Conservation (phyloP, 2,888 invertebrate genomes). For the Ceramica pisi region DNA sequence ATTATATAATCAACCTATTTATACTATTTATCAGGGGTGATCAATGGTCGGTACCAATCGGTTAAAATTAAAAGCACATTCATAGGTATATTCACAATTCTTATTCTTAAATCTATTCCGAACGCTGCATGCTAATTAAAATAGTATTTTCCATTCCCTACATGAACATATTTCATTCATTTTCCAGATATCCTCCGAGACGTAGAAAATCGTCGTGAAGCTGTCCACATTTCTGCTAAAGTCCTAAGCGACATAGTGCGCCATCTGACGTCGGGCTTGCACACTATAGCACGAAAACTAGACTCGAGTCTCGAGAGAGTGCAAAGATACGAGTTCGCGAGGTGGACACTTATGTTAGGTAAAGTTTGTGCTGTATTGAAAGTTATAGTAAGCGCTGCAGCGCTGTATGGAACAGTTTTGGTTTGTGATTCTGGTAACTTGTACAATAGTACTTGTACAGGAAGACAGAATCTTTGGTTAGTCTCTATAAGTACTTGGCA, state of each 20-base stretch:
- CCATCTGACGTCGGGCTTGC: slow-evolving; percentile 87
- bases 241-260: slow-evolving; percentile 91
- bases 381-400: slow-evolving; percentile 13
- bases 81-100: no score
- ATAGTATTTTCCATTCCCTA: background rate
- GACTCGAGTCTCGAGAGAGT: slow-evolving; percentile 86
- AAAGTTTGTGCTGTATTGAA: slow-evolving; percentile 64
- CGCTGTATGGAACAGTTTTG: background rate
- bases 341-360: slow-evolving; percentile 93
- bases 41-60: no score
- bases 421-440: slow-evolving; percentile 5
- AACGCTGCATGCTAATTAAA: background rate
- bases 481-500: background rate
- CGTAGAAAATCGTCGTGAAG: slow-evolving; percentile 89
- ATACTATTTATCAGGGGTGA: no score
- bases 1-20: no score
- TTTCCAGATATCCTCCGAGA: slow-evolving; percentile 91
- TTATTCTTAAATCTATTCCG: no score
- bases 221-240: slow-evolving; percentile 91
- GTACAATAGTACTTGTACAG: background rate
- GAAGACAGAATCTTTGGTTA: background rate
- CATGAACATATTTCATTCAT: slow-evolving; percentile 1
- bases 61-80: no score
- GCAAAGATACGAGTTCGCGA: slow-evolving; percentile 91
- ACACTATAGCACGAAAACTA: slow-evolving; percentile 81